phyloP scores from a whole-genome alignment of 2,888 invertebrate species.

The Gastracanthus pulcherrimus region DNA sequence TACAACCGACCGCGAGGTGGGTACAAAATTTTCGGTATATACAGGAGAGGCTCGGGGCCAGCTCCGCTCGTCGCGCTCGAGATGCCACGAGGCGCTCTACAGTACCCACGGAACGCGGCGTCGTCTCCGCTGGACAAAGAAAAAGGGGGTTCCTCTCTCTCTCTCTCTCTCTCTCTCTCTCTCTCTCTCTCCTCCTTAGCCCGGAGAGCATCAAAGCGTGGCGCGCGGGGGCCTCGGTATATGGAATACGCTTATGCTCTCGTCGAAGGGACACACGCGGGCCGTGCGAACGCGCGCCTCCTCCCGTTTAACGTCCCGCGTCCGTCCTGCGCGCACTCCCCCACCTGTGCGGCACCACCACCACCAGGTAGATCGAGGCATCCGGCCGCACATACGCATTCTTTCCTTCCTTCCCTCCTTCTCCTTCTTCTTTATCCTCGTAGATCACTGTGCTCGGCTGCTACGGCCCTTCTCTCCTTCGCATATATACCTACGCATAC shows the following conservation, averaged over 20 bases:
- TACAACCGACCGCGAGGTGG: too few relatives aligned
- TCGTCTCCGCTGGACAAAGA: constrained; percentile 12
- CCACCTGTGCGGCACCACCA: neutral
- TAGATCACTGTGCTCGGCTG: neutral
- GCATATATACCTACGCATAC: too few relatives aligned
- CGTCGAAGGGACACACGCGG: neutral
- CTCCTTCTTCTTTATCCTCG: constrained; percentile 36
- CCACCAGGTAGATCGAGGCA: constrained; percentile 55
- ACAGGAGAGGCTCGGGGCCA: neutral
- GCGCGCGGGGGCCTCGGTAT: too few relatives aligned
- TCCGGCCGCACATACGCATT: constrained; percentile 68
- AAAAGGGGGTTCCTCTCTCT: constrained; percentile 14
- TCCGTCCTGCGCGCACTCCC: neutral
- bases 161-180: too few relatives aligned
- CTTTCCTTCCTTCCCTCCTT: constrained; percentile 67
- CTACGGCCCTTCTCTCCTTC: neutral
- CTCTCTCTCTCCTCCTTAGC: too few relatives aligned
- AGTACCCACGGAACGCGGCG: constrained; percentile 10
- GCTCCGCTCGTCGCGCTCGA: neutral
- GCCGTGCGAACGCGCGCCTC: constrained; percentile 34
- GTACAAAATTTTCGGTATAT: neutral
- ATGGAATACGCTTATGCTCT: too few relatives aligned
- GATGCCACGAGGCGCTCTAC: neutral
- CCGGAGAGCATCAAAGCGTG: constrained; percentile 33
- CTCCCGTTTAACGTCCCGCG: constrained; percentile 1